Percentiles rank a stretch among this genome's conserved stretches.
Conservation (phyloP, 2,113 vertebrate genomes). For the Arizona elegans region DNA sequence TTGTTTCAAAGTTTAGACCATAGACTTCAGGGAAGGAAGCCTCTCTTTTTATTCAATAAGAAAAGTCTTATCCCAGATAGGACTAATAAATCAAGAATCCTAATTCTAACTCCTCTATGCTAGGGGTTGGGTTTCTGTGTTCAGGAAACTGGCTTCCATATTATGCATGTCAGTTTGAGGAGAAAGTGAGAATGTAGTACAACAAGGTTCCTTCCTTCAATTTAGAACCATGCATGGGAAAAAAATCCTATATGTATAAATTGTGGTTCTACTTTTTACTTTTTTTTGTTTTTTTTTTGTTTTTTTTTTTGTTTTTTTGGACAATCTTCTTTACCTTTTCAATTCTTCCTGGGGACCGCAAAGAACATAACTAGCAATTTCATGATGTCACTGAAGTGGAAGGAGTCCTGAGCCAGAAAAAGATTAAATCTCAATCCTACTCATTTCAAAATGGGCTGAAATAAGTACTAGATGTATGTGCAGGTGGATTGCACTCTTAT, state of each 20-base stretch:
- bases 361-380: not conserved
- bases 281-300: not conserved
- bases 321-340: not conserved
- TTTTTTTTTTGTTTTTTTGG: not conserved
- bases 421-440: not conserved
- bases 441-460: not conserved
- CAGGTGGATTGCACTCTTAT: not conserved
- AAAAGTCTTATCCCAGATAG: not conserved
- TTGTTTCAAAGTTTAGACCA: not conserved
- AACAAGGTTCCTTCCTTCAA: not conserved
- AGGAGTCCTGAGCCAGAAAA: not conserved
- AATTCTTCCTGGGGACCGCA: not conserved
- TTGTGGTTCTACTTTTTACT: not conserved
- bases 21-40: not conserved
- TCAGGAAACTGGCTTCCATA: not conserved
- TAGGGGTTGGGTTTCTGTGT: not conserved
- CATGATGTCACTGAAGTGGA: not conserved
- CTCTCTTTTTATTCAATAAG: not conserved
- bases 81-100: not conserved
- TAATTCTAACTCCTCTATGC: not conserved
- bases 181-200: not conserved
- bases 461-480: not conserved
- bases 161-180: not conserved
- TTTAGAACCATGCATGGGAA: not conserved
- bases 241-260: not conserved